Base-by-base conservation (phyloP, 1,140 invertebrate species). In the Halyomorpha halys region DNA sequence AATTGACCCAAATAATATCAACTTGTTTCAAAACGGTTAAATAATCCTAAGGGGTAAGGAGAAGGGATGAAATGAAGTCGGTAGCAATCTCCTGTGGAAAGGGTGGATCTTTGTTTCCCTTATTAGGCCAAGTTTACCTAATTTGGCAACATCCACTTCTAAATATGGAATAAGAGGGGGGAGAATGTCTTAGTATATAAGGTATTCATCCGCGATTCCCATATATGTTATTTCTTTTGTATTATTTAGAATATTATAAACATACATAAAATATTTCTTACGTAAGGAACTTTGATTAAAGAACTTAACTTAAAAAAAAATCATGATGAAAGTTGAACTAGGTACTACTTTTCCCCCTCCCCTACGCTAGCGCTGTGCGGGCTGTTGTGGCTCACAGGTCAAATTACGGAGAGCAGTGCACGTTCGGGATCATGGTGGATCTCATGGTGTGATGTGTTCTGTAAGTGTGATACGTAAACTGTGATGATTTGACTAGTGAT, bases 81-180 rank as follows among this genome's bases (percentile, higher is more conserved):
- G 47, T 49, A 49, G 47, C 47, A n/a, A 18, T 49, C 47, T 49
- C 21, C 11, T 13, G 47, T 21, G 53, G 23, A 56, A 56, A 25
- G 53, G 68, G 67, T 67, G 69, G 67, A 69, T 70, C 70, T 70
- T 67, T 62, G 68, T 70, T 70, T 68, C 63, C 73, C 72, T 69
- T 74, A 73, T 70, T 70, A 69, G 73, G 71, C 66, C 68, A 72
- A 73, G 68, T 72, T 72, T 74, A 71, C 73, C 73, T 72, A 72
- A 73, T 74, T 74, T 74, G 71, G 73, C 72, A 71, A 70, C 69
- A 69, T 67, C 69, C 67, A 70, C 70, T 74, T 72, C 70, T 73
- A 72, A 73, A 74, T 72, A 74, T 70, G 73, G 73, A 68, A 72
- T 64, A 66, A 62, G 59, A 59, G 66, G 64, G 66, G 65, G 61